Percentiles rank a stretch among this genome's conserved stretches.
These are phyloP conservation scores for Pluvialis apricaria DNA, from an alignment of 2,113 vertebrate genomes.

Conservation along the genomic window DNA sequence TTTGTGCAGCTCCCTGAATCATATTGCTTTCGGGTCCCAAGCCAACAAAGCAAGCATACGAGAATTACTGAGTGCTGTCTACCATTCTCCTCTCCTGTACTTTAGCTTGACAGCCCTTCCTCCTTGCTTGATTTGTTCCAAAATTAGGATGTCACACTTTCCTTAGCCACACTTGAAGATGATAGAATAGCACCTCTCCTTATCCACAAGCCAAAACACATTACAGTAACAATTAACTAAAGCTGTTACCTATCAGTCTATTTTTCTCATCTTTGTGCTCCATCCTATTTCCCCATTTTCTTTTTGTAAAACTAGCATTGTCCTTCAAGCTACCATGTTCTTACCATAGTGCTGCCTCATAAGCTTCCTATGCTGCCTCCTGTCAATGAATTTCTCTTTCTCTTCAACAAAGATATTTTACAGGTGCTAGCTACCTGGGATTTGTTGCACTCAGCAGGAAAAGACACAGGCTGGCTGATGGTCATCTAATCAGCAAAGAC, in stretches of 20 bases:
- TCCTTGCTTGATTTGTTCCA: background rate
- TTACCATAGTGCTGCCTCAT: background rate
- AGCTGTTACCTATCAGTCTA: background rate
- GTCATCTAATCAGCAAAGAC: background rate
- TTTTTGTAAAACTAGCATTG: background rate
- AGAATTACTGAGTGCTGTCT: background rate
- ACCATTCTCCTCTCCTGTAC: background rate
- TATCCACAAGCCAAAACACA: background rate
- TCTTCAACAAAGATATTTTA: background rate
- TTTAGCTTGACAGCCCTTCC: background rate
- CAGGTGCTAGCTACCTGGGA: background rate
- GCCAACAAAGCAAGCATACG: background rate
- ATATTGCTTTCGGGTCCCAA: background rate
- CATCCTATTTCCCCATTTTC: background rate
- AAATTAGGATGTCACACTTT: background rate
- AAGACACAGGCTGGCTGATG: background rate
- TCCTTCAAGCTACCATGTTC: background rate
- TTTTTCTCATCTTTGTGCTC: background rate
- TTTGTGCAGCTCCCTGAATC: background rate
- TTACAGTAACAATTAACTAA: slow-evolving; percentile 18
- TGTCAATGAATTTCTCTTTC: background rate
- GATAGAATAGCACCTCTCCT: background rate
- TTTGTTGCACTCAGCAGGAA: background rate
- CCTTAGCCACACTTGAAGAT: background rate
- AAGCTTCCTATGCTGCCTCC: background rate